Evolutionary conservation across 2,888 invertebrate species (phyloP), one percentile per base, ranked within the genome.

Genomic region (Hydrotaea cyrtoneurina): DNA sequence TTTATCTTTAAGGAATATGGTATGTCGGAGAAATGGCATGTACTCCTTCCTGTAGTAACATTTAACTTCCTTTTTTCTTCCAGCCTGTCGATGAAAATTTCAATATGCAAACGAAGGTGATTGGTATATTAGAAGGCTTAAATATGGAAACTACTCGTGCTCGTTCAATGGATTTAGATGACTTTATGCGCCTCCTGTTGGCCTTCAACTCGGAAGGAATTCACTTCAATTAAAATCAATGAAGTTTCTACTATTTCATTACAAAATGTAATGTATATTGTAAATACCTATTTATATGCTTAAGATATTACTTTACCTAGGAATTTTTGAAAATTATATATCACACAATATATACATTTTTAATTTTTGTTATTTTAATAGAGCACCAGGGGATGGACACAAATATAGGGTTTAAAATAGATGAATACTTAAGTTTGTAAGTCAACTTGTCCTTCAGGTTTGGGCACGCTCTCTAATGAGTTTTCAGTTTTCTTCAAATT

Each of bases 131-230:
- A 86, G 92, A 92, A 80, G 94, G 94, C 78, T 94, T 94, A 80
- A 94, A 94, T 85, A 96, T 96, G 89, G 95, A 95, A 77, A 94
- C 96, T 87, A 95, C 95, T 92, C 94, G 99, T 89, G 97, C 99
- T 0, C 94, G 99, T 89, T 96, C 95, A 5, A 97, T 99, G 98
- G 98, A 98, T 90, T 96, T 97, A 87, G 99, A 99, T 93, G 99
- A 99, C 91, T 99, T 99, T 91, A 96, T 98, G 93, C 94, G 94
- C 86, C 93, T 98, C 79, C 93, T 98, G 88, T 95, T 96, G 92
- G 96, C 95, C 50, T 99, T 99, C 91, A 99, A 99, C 93, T 94
- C 94, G 76, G 96, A 96, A 92, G 98, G 98, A 89, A 96, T 99
- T 91, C 99, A 99, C 93, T 99, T 99, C 46, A 91, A 89, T 83